Evolutionary conservation across 2,797 vertebrate genomes (phyloP), one percentile per base, ranked within the genome.

Genomic region (Pogoniulus pusillus): DNA sequence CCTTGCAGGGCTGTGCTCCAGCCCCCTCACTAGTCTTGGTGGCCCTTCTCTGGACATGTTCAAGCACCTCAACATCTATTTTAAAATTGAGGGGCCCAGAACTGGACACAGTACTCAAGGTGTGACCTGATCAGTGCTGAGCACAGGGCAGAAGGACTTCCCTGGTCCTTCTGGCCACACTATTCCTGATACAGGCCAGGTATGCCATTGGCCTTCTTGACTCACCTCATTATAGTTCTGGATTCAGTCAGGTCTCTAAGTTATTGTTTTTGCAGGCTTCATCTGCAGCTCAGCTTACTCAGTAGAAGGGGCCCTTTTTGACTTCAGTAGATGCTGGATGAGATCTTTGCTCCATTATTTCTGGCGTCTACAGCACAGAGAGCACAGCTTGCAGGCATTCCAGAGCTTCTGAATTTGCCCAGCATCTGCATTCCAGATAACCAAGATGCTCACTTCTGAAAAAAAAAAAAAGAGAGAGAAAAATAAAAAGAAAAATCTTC

Each of bases 371-470:
- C 85, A 95, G 60, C 90, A 90, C 63, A 89, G 82, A 79, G 91
- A 82, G 93, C 91, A 93, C 96, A 96, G 95, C 94, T 93, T 94
- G 95, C 68, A 76, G 63, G 41, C 89, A 93, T 94, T 95, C 96
- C 93, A 82, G 91, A 73, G 93, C 95, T 95, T 90, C 96, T 93
- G 90, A 96, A 94, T 95, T 93, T 96, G 81, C 93, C 93, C 88
- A 94, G 90, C 95, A 95, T 94, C 94, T 96, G 95, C 94, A 95
- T 96, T 96, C 93, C 93, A 95, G 95, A 96, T 91, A 94, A 95
- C 60, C 87, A 78, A 96, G 70, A 88, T 83, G 29, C 35, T 32
- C 83, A 74, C 57, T 95, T 87, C 73, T 90, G 79, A 18, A 76
- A 90, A 70, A 93, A 65, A 91, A 53, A 22, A 65, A 65, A 70